A percentile compares a stretch with the other conserved stretches of the same genome.
Evolutionary conservation across 2,888 invertebrate genomes (phyloP).

Genomic region (Nephrotoma guestfalica): DNA sequence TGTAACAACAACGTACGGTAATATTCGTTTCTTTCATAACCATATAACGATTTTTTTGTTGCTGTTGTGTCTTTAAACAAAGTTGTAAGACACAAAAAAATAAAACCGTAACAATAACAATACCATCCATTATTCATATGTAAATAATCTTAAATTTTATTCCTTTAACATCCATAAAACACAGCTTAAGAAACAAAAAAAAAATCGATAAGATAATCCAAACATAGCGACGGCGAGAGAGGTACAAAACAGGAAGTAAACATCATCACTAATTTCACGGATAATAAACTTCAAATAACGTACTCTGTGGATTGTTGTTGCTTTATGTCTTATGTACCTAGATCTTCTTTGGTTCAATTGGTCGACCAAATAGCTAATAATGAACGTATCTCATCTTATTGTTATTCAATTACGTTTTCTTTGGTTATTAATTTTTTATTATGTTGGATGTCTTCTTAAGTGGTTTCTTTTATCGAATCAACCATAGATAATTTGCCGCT

Average conservation of each 20-base stretch:
- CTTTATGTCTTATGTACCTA: neutral
- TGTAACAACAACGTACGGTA: neutral
- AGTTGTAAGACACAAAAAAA: neutral
- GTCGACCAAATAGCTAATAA: neutral
- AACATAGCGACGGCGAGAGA: neutral
- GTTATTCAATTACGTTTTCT: neutral
- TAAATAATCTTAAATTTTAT: neutral
- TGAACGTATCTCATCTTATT: neutral
- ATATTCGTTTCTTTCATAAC: neutral
- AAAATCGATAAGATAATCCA: neutral
- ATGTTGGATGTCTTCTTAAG: neutral
- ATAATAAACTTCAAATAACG: slow-evolving; percentile 1
- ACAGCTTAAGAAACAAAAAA: neutral
- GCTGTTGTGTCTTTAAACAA: neutral
- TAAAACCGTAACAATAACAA: neutral
- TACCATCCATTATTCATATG: neutral
- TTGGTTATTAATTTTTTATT: neutral
- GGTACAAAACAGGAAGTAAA: neutral
- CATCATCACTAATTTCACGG: slow-evolving; percentile 4
- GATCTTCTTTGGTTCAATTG: neutral
- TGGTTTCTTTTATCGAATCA: neutral
- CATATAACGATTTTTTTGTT: neutral
- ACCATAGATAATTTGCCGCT: neutral
- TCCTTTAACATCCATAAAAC: neutral
- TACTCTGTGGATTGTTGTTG: neutral